Percentiles rank a stretch among this genome's conserved stretches.
These are phyloP conservation scores for Danio tinwini DNA, from an alignment of 2,797 vertebrate genomes.

Conservation along the genomic window DNA sequence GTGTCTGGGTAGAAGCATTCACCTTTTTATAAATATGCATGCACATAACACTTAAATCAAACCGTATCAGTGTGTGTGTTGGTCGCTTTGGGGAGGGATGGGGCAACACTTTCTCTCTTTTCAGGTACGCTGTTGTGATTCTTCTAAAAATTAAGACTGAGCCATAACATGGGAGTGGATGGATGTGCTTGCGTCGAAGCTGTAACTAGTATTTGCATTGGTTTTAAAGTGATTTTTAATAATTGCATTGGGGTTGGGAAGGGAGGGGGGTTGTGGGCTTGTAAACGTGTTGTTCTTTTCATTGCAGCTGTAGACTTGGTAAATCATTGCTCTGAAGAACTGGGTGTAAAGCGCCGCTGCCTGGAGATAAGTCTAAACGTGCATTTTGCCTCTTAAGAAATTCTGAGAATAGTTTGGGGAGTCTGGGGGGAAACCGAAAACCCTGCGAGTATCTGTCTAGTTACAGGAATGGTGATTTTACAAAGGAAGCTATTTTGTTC, in stretches of 20 bases:
- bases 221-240: neutral
- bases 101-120: constrained; percentile 76
- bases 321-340: constrained; percentile 15
- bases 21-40: constrained; percentile 71
- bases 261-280: constrained; percentile 51
- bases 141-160: constrained; percentile 67
- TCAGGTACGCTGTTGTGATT: constrained; percentile 72
- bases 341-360: constrained; percentile 24
- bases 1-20: constrained; percentile 73
- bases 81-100: constrained; percentile 63
- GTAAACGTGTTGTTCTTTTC: constrained; percentile 71
- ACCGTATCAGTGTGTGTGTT: constrained; percentile 22
- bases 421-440: constrained; percentile 3
- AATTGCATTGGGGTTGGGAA: constrained; percentile 33
- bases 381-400: neutral
- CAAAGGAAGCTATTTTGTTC: constrained; percentile 20
- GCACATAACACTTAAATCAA: constrained; percentile 72
- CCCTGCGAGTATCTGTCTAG: constrained; percentile 51
- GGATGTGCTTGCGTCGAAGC: constrained; percentile 56
- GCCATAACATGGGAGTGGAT: constrained; percentile 65
- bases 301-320: constrained; percentile 69
- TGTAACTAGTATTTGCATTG: constrained; percentile 7
- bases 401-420: neutral
- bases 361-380: constrained; percentile 48
- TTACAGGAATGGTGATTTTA: constrained; percentile 51